These are phyloP conservation scores for Diogma glabrata DNA, from an alignment of 2,888 invertebrate species.

Conservation along the genomic window DNA sequence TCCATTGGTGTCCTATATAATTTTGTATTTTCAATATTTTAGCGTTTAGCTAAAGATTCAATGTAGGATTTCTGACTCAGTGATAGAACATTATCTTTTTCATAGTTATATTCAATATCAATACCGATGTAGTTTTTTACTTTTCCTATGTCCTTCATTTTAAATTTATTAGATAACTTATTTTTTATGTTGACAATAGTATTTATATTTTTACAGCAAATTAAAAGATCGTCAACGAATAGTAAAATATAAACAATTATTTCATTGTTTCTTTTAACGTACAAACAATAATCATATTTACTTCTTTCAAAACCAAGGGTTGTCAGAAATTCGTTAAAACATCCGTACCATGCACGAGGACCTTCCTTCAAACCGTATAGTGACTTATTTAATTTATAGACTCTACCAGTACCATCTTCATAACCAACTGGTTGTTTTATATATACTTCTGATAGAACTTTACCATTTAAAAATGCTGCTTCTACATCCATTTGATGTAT, in stretches of 20 bases:
- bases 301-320: too few relatives aligned
- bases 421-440: constrained; percentile 25
- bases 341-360: too few relatives aligned
- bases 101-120: constrained; percentile 23
- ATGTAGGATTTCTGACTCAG: constrained; percentile 24
- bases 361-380: too few relatives aligned
- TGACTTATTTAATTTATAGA: too few relatives aligned
- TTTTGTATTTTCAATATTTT: neutral
- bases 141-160: constrained; percentile 26
- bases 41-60: neutral
- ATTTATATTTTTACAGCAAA: too few relatives aligned
- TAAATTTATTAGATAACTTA: constrained; percentile 14
- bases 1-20: neutral
- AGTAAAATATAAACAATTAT: too few relatives aligned
- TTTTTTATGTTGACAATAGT: too few relatives aligned
- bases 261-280: too few relatives aligned
- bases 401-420: constrained; percentile 21
- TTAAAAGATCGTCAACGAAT: too few relatives aligned
- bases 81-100: constrained; percentile 19
- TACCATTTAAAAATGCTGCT: constrained; percentile 21
- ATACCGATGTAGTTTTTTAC: constrained; percentile 27
- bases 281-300: too few relatives aligned
- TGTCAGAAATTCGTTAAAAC: too few relatives aligned
- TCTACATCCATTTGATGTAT: constrained; percentile 13
- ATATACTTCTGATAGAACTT: constrained; percentile 18